Conservation (phyloP, 2,113 vertebrate species). For the Cyprinodon variegatus region DNA sequence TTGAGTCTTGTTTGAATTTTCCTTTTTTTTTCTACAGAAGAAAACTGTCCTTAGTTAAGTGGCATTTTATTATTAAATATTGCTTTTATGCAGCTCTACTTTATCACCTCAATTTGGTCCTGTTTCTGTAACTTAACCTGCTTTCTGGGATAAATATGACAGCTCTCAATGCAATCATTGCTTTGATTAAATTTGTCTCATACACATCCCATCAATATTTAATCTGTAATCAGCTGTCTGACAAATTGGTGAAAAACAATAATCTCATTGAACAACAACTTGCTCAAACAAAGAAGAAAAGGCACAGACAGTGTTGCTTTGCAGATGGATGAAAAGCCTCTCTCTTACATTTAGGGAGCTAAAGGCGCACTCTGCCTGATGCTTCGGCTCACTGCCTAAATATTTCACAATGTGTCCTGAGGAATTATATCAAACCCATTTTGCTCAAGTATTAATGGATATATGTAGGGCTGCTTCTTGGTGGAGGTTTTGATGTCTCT, state of each 20-base stretch:
- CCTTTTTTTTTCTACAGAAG: neutral
- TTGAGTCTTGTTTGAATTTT: neutral
- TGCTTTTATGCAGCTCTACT: neutral
- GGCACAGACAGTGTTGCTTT: neutral
- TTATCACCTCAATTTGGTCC: neutral
- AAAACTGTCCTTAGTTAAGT: neutral
- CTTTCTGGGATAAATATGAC: neutral
- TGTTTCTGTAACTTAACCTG: neutral
- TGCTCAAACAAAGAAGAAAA: neutral
- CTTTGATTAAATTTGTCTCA: neutral
- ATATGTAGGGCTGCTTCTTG: neutral
- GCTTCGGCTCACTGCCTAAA: constrained; percentile 12
- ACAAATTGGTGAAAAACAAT: neutral
- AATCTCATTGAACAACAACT: neutral
- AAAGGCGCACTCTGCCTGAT: neutral
- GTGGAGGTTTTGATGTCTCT: neutral
- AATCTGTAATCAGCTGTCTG: neutral
- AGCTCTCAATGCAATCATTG: neutral
- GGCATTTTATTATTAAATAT: neutral
- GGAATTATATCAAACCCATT: constrained; percentile 14
- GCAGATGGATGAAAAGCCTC: neutral
- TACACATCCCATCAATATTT: neutral
- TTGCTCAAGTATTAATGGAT: neutral
- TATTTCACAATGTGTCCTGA: constrained; percentile 34
- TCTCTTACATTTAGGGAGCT: constrained; percentile 2